Conservation (phyloP, 2,113 vertebrate genomes). For the Turdus rufiventris region DNA sequence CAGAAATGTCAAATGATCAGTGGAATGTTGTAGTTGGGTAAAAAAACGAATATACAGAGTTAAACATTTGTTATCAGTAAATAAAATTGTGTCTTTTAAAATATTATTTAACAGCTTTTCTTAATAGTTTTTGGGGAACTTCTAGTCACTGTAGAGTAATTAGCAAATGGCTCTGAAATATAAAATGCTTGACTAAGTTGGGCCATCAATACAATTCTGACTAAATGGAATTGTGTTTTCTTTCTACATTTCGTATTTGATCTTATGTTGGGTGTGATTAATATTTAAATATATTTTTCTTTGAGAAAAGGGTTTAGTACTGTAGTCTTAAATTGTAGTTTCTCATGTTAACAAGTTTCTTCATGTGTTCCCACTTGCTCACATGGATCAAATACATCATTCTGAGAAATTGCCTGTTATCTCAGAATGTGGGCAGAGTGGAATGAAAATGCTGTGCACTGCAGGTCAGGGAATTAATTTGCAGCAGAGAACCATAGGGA, state of each 20-base stretch:
- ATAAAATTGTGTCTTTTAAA: not conserved
- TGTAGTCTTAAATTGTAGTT: not conserved
- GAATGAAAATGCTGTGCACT: not conserved
- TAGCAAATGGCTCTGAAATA: not conserved
- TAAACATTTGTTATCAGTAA: not conserved
- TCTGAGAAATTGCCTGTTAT: not conserved
- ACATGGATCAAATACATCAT: not conserved
- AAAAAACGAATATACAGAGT: not conserved
- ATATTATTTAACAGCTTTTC: not conserved
- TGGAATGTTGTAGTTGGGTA: not conserved
- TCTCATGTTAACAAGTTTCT: not conserved
- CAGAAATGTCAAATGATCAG: not conserved
- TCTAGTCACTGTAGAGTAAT: not conserved
- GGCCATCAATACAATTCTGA: not conserved
- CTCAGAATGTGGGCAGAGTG: not conserved
- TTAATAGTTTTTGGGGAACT: not conserved
- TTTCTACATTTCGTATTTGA: not conserved
- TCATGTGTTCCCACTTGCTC: not conserved
- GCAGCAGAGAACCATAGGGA: not conserved
- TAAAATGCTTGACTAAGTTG: not conserved
- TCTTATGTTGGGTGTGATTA: not conserved
- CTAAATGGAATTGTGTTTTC: not conserved
- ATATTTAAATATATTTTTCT: not conserved
- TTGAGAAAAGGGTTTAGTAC: not conserved
- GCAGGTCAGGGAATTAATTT: conserved; percentile 7